These are phyloP conservation scores for Trissolcus basalis DNA, from an alignment of 1,140 invertebrate genomes.

Conservation along the genomic window DNA sequence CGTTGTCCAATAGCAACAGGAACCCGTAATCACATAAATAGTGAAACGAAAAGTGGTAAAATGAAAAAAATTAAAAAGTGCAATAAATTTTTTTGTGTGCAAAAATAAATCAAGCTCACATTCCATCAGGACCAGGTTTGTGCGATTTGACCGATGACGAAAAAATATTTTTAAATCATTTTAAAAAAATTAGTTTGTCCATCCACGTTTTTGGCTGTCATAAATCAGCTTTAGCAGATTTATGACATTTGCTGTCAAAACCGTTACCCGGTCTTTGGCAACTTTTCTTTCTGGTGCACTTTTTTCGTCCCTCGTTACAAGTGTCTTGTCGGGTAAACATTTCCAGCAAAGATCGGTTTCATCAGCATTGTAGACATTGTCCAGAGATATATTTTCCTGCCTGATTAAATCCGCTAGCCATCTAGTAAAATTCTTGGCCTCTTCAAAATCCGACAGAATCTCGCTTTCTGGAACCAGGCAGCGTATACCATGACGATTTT, in stretches of 20 bases:
- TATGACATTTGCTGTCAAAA: not conserved
- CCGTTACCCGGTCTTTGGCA: not conserved
- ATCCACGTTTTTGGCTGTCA: no score
- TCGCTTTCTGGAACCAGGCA: not conserved
- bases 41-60: not conserved
- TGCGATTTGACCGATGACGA: not conserved
- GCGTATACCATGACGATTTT: not conserved
- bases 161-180: no score
- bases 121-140: no score
- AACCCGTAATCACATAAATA: not conserved
- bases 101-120: not conserved
- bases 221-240: no score
- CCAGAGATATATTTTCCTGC: not conserved
- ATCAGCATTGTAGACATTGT: not conserved
- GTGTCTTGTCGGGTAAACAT: not conserved
- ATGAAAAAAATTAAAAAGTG: not conserved
- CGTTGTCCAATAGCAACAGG: slow-evolving; percentile 3
- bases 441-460: not conserved
- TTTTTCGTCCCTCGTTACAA: not conserved
- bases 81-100: not conserved
- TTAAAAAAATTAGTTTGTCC: no score
- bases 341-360: not conserved
- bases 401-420: not conserved
- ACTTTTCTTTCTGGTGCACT: no score
- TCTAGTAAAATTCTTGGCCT: not conserved